Evolutionary conservation across 2,888 invertebrate species (phyloP), one percentile per base, ranked within the genome.

Genomic region (Amaurobius ferox): DNA sequence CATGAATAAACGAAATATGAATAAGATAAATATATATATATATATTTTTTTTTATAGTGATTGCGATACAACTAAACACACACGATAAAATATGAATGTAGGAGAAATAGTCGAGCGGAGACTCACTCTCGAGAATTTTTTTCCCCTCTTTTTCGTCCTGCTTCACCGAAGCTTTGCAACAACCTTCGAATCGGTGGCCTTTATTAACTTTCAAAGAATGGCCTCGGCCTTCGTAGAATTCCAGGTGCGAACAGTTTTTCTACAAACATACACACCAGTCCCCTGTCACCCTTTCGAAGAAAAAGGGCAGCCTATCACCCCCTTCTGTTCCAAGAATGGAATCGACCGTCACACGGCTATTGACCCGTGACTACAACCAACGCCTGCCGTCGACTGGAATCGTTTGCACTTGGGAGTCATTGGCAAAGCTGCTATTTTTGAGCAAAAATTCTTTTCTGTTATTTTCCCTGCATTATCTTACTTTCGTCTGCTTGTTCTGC

Each of bases 331-430:
- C 48, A 1, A 44, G 74, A 74, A 74, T 74, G 68, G 74, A 68
- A 74, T 64, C 62, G 23, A 29, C 79, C 62, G 70, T 29, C 74
- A 40, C 40, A 39, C 81, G 81, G 81, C 74, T 81, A 81, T 81
- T 81, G 81, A 81, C 81, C 81, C 81, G 74, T 67, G 48, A 66
- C 72, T 73, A 64, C 72, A 61, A 30, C 40, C 81, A 74, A 81
- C 61, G 67, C 61, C 32, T 61, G 70, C 64, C 19, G 11, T 7
- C 28, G 35, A 39, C 44, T 40, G 29, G 5, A 19, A 55, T 40
- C 70, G 70, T 71, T n/a, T 48, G 70, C 55, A 26, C 32, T 55
- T 23, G 23, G 16, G 39, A 64, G n/a, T 11, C 35, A 35, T 55
- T 72, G 32, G 72, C 55, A 72, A 35, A 55, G 61, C 29, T n/a